These are phyloP conservation scores for Remorina albescens DNA, from an alignment of 2,797 vertebrate genomes.

Conservation along the genomic window DNA sequence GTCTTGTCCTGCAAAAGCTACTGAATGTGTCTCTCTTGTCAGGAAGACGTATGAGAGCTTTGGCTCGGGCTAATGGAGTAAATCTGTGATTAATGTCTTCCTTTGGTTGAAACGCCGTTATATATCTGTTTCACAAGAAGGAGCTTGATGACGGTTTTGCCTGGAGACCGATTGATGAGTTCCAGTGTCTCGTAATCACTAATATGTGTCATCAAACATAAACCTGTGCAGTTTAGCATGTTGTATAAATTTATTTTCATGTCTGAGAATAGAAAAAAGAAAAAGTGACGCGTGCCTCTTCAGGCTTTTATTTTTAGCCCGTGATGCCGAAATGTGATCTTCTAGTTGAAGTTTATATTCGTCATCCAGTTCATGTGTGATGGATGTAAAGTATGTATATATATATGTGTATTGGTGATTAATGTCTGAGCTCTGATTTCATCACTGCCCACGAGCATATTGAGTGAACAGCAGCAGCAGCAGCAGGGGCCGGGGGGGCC, in stretches of 20 bases:
- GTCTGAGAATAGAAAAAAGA: too few species aligned
- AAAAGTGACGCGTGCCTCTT: too few species aligned
- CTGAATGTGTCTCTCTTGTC: slow-evolving; percentile 6
- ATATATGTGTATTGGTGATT: background rate
- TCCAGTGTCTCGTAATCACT: background rate
- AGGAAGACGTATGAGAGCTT: slow-evolving; percentile 1
- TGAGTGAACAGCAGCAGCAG: background rate
- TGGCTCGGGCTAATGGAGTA: slow-evolving; percentile 13
- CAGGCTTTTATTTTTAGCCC: too few species aligned
- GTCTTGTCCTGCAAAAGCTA: background rate
- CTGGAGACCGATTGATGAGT: background rate
- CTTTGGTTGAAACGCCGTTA: background rate
- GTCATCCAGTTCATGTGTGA: background rate
- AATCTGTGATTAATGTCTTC: slow-evolving; percentile 2
- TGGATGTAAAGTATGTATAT: background rate
- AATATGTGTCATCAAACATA: background rate
- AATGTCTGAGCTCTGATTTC: background rate
- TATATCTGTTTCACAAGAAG: slow-evolving; percentile 11
- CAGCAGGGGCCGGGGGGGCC: background rate
- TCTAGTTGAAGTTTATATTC: background rate
- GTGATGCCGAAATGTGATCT: background rate
- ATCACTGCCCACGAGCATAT: background rate
- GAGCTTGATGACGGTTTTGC: background rate
- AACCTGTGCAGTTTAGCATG: background rate
- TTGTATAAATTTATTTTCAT: too few species aligned